phyloP scores from a whole-genome alignment of 1,140 invertebrate genomes.

The Carposina sasakii region DNA sequence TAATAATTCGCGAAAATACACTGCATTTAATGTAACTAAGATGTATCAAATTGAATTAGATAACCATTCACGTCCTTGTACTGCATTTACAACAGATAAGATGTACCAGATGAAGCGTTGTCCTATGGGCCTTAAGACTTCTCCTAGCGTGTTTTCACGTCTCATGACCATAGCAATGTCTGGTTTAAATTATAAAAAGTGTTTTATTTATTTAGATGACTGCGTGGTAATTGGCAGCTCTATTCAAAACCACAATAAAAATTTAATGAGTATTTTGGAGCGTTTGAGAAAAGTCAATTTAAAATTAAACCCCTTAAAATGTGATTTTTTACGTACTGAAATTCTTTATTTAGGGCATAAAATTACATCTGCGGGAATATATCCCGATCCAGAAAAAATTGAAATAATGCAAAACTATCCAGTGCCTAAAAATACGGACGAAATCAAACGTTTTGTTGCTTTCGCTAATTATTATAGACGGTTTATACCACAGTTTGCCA shows the following conservation, averaged over 20 bases:
- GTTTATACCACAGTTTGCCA: conserved; percentile 10
- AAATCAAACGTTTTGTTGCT: conserved; percentile 14
- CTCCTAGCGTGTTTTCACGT: not conserved
- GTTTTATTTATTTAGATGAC: conserved; percentile 6
- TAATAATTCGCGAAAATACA: conserved; percentile 5
- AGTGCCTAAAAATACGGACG: conserved; percentile 8
- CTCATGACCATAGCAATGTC: not conserved
- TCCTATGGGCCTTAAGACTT: not conserved
- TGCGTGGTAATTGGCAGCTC: not conserved
- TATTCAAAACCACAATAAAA: conserved; percentile 10
- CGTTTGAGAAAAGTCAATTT: conserved; percentile 13
- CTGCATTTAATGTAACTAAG: no score
- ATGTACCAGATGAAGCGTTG: not conserved
- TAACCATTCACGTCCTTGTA: no score
- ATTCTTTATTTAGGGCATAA: conserved; percentile 14
- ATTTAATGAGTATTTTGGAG: conserved; percentile 9
- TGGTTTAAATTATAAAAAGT: not conserved
- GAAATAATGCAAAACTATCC: conserved; percentile 6
- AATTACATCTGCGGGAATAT: not conserved
- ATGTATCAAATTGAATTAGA: no score
- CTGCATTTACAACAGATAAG: no score
- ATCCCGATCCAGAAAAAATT: not conserved
- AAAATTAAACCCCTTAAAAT: conserved; percentile 18
- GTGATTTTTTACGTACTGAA: conserved; percentile 12
- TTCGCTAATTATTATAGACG: conserved; percentile 16